Evolutionary conservation across 2,888 invertebrate genomes (phyloP).

Genomic region (Argyresthia goedartella): DNA sequence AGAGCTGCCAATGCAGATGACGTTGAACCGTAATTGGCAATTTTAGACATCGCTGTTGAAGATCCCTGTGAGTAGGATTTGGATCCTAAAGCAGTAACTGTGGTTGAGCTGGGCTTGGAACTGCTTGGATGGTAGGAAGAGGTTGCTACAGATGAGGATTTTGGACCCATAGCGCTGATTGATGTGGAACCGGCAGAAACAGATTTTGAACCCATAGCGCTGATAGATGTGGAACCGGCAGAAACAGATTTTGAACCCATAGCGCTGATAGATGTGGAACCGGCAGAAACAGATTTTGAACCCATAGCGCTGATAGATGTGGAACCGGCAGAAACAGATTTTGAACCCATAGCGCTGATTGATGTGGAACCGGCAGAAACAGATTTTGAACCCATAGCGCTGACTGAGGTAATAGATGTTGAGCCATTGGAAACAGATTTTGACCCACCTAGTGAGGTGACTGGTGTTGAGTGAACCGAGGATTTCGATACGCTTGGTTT

Average conservation of each 20-base stretch:
- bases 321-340: conserved; percentile 11
- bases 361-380: conserved; percentile 14
- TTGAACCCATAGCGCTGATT: not conserved
- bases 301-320: conserved; percentile 7
- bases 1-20: not conserved
- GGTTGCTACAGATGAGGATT: not conserved
- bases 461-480: not conserved
- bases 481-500: conserved; percentile 18
- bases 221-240: not conserved
- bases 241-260: not conserved
- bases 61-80: too few relatives aligned
- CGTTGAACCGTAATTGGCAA: too few relatives aligned
- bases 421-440: not conserved
- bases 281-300: not conserved
- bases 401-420: not conserved
- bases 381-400: not conserved
- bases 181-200: conserved; percentile 14
- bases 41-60: too few relatives aligned
- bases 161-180: not conserved
- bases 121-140: not conserved
- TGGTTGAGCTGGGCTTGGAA: not conserved
- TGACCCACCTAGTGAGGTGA: not conserved
- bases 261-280: not conserved
- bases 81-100: too few relatives aligned
- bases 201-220: not conserved